Evolutionary conservation across 2,888 invertebrate genomes (phyloP).

Genomic region (Drosophila yooni): DNA sequence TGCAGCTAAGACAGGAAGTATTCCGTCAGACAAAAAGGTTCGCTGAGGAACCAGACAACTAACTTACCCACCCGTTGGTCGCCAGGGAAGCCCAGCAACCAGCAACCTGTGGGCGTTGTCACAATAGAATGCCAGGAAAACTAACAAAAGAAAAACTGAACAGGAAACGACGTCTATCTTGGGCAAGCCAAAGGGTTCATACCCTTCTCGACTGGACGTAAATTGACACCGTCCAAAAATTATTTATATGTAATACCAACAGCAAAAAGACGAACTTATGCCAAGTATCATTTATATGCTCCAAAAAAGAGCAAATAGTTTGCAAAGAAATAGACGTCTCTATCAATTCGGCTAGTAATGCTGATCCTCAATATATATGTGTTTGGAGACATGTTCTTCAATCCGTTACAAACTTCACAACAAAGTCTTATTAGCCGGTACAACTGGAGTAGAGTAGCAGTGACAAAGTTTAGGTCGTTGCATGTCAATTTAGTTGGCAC

Average conservation of each 20-base stretch:
- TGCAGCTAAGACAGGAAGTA: slow-evolving; percentile 1
- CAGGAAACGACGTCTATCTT: background rate
- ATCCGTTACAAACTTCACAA: background rate
- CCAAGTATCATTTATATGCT: background rate
- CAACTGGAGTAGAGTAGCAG: background rate
- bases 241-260: background rate
- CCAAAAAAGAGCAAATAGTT: too few species aligned
- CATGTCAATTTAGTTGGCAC: slow-evolving; percentile 54
- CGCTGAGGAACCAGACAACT: slow-evolving; percentile 3
- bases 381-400: background rate
- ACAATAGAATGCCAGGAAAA: slow-evolving; percentile 33
- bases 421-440: background rate
- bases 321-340: background rate
- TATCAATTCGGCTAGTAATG: background rate
- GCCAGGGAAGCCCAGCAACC: slow-evolving; percentile 13
- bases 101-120: slow-evolving; percentile 56
- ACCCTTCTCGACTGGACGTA: background rate
- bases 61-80: slow-evolving; percentile 1
- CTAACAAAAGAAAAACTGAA: slow-evolving; percentile 17
- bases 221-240: background rate
- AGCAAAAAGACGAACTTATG: slow-evolving; percentile 7
- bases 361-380: background rate
- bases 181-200: background rate
- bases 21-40: slow-evolving; percentile 7
- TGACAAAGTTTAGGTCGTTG: slow-evolving; percentile 3